These are phyloP conservation scores for Myotis vivesi DNA, from an alignment of 2,797 vertebrate species.

Conservation along the genomic window DNA sequence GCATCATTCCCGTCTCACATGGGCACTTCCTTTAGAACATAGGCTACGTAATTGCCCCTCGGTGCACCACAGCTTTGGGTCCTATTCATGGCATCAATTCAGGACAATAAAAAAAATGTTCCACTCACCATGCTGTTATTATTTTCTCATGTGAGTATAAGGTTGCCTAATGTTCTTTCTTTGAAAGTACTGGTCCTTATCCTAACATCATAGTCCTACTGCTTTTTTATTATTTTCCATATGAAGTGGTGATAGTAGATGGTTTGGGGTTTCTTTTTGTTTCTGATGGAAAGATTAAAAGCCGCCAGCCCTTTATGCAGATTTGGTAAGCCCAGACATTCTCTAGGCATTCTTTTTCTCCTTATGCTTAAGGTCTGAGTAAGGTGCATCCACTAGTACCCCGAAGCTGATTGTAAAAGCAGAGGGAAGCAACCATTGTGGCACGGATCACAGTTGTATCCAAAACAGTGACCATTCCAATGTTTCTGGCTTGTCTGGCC, in stretches of 20 bases:
- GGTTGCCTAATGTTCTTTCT: not conserved
- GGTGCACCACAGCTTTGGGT: not conserved
- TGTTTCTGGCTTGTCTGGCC: not conserved
- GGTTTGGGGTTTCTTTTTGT: not conserved
- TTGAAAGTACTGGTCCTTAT: not conserved
- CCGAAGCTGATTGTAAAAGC: not conserved
- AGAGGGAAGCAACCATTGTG: not conserved
- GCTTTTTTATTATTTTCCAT: not conserved
- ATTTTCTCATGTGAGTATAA: not conserved
- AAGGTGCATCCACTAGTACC: not conserved
- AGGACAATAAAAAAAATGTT: not conserved
- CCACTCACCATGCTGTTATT: not conserved
- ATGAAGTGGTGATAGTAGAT: not conserved
- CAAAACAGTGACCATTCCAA: not conserved
- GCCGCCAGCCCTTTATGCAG: not conserved
- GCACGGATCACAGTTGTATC: not conserved
- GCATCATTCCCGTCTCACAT: not conserved
- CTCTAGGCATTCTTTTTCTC: not conserved
- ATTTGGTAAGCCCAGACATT: not conserved
- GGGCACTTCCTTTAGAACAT: not conserved
- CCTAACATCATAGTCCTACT: not conserved
- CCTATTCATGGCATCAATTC: not conserved
- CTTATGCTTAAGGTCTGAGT: not conserved
- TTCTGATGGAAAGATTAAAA: conserved; percentile 1
- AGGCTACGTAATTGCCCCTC: not conserved